Base-by-base conservation (phyloP, 1,140 invertebrate species). In the Prorops nasuta region DNA sequence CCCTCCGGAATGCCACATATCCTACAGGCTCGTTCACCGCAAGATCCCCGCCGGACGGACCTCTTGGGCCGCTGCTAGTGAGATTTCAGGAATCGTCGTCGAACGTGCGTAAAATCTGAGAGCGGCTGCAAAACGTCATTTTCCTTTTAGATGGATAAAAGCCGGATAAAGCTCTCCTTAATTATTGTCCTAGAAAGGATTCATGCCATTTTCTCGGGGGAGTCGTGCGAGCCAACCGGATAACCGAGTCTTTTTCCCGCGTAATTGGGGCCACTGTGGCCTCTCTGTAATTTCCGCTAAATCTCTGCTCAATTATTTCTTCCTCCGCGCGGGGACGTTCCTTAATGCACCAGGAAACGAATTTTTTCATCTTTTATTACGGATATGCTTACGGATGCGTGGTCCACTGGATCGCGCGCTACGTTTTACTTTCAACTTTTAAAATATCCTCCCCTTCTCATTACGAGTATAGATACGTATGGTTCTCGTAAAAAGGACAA, bases 1-100 rank as follows among this genome's bases (percentile, higher is more conserved):
- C n/a, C n/a, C n/a, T n/a, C n/a, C n/a, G n/a, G n/a, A n/a, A n/a
- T n/a, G n/a, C n/a, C n/a, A n/a, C n/a, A n/a, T n/a, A n/a, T n/a
- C n/a, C n/a, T n/a, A n/a, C n/a, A n/a, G n/a, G n/a, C n/a, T n/a
- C n/a, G n/a, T n/a, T n/a, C n/a, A n/a, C n/a, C n/a, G n/a, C n/a
- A n/a, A n/a, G n/a, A n/a, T n/a, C n/a, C n/a, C n/a, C n/a, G n/a
- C n/a, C n/a, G n/a, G n/a, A n/a, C n/a, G n/a, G n/a, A n/a, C n/a
- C n/a, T n/a, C n/a, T n/a, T 24, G 10, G n/a, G 34, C 19, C 31
- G 28, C 3, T 28, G 24, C n/a, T n/a, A n/a, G 15, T 31, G 39
- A 38, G 21, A 47, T 50, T 54, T 54, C 36, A 44, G 44, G 49
- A 54, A 50, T 53, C 39, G 48, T 49, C 50, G 46, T 44, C 36